Evolutionary conservation across 2,888 invertebrate species (phyloP).

Genomic region (Amblyjoppa proteus): DNA sequence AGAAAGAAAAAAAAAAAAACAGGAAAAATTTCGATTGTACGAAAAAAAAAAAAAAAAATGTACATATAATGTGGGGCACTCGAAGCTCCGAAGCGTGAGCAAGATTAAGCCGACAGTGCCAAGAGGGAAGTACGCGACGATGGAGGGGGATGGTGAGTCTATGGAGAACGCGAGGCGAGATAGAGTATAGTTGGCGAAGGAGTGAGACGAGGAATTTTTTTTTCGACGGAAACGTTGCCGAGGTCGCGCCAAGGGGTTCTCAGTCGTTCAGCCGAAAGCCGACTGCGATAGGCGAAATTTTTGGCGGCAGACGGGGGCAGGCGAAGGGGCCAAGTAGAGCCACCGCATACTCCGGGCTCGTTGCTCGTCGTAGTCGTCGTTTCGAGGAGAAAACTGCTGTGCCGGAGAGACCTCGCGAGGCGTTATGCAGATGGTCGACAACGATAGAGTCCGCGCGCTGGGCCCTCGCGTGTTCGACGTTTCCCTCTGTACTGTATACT

Average conservation of each 20-base stretch:
- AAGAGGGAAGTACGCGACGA: slow-evolving; percentile 50
- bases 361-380: slow-evolving; percentile 37
- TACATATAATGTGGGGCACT: slow-evolving; percentile 8
- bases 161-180: slow-evolving; percentile 55
- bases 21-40: background rate
- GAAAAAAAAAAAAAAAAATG: background rate
- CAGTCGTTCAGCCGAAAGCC: slow-evolving; percentile 54
- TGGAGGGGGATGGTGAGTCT: slow-evolving; percentile 53
- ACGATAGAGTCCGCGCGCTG: slow-evolving; percentile 62
- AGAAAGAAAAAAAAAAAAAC: background rate
- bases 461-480: slow-evolving; percentile 63
- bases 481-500: slow-evolving; percentile 42
- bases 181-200: slow-evolving; percentile 60
- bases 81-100: slow-evolving; percentile 38
- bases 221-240: slow-evolving; percentile 80
- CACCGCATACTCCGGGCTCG: slow-evolving; percentile 31
- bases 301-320: slow-evolving; percentile 57
- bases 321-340: slow-evolving; percentile 58
- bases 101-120: slow-evolving; percentile 42
- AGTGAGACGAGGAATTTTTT: slow-evolving; percentile 66
- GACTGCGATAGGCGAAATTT: slow-evolving; percentile 60
- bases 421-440: slow-evolving; percentile 69
- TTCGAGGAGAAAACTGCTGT: slow-evolving; percentile 58
- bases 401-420: slow-evolving; percentile 60
- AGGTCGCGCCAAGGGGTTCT: slow-evolving; percentile 76